Conservation (phyloP, 2,888 invertebrate species). For the Stenotaenia linearis region DNA sequence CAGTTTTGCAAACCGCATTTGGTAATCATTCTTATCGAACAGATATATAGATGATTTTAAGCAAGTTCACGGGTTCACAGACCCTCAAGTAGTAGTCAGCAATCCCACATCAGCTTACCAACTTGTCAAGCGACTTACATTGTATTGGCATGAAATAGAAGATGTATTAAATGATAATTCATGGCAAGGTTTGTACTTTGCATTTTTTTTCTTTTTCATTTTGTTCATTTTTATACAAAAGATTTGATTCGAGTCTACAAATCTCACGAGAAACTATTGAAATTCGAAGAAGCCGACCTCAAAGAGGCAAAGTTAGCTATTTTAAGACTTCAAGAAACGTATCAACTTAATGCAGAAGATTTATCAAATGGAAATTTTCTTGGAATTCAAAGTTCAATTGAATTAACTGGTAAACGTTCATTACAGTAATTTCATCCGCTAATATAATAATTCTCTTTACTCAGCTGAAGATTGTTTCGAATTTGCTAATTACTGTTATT, state of each 20-base stretch:
- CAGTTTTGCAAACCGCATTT: neutral
- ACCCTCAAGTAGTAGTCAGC: constrained; percentile 38
- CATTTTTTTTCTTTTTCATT: neutral
- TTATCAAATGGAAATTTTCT: constrained; percentile 40
- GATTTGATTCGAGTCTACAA: neutral
- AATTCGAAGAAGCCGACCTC: constrained; percentile 41
- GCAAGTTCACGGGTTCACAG: constrained; percentile 29
- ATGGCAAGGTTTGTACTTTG: neutral
- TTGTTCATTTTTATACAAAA: too few species aligned
- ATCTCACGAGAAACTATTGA: neutral
- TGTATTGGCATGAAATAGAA: neutral
- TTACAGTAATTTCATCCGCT: too few species aligned
- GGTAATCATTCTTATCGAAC: too few species aligned
- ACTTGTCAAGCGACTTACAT: neutral
- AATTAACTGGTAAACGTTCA: too few species aligned
- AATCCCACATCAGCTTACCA: constrained; percentile 42
- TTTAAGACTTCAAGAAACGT: constrained; percentile 43
- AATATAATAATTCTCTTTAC: too few species aligned
- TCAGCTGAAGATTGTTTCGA: constrained; percentile 45
- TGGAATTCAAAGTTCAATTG: too few species aligned
- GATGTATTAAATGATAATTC: neutral
- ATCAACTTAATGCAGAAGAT: constrained; percentile 41
- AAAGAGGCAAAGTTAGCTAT: constrained; percentile 44
- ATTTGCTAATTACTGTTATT: constrained; percentile 45
- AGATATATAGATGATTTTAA: constrained; percentile 32